phyloP scores from a whole-genome alignment of 1,140 invertebrate species.

The Zaprionus inermis region DNA sequence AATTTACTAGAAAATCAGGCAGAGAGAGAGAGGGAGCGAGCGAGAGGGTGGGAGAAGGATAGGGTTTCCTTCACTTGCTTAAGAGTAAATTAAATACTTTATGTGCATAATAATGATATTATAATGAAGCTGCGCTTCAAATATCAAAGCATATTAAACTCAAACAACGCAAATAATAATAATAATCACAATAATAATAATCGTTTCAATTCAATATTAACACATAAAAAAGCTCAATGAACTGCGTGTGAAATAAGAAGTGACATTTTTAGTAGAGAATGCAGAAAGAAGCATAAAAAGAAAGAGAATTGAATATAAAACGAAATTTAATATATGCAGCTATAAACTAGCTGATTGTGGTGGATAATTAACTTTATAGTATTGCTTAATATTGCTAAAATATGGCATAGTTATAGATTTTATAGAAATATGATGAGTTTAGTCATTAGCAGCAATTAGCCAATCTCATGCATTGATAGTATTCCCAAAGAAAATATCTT shows the following conservation, averaged over 20 bases:
- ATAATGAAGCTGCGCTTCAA: slow-evolving; percentile 17
- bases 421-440: not conserved
- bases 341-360: not conserved
- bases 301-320: not conserved
- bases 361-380: not conserved
- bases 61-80: not conserved
- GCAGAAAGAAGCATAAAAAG: not conserved
- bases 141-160: not conserved
- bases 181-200: not conserved
- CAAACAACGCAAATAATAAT: not conserved
- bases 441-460: not conserved
- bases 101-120: not conserved
- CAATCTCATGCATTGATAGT: not conserved
- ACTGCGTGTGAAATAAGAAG: not conserved
- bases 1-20: not conserved
- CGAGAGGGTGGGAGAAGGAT: too few relatives aligned
- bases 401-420: not conserved
- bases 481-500: too few relatives aligned
- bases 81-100: not conserved
- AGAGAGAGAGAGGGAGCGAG: not conserved
- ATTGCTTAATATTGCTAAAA: not conserved
- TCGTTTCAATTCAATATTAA: not conserved
- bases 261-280: not conserved
- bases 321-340: not conserved
- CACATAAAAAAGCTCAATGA: not conserved